Conservation (phyloP, 1,140 invertebrate species). For the Oreohelix idahoensis region DNA sequence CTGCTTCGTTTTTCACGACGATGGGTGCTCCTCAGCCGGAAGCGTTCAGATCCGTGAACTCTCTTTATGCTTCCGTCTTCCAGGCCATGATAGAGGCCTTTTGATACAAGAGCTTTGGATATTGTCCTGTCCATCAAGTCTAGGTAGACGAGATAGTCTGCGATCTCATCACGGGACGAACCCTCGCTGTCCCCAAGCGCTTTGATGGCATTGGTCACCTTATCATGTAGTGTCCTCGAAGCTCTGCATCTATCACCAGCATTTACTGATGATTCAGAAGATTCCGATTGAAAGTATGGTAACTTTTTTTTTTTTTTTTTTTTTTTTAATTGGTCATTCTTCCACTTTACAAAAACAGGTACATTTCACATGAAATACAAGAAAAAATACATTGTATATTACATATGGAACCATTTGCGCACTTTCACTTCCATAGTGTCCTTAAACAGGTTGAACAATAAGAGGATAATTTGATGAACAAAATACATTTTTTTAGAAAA, state of each 20-base stretch:
- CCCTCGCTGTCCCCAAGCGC: background rate
- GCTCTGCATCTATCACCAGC: background rate
- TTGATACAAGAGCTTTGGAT: slow-evolving; percentile 8
- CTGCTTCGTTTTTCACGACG: no score
- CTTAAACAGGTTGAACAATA: no score
- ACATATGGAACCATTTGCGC: no score
- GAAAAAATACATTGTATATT: no score
- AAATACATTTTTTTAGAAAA: no score
- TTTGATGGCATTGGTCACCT: slow-evolving; percentile 13
- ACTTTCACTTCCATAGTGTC: no score
- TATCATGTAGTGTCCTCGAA: background rate
- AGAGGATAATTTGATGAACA: no score
- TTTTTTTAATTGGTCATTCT: no score
- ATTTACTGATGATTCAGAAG: background rate
- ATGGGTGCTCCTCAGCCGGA: background rate
- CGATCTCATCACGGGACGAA: slow-evolving; percentile 21
- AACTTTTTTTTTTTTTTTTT: no score
- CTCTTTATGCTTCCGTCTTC: background rate
- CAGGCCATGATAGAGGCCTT: slow-evolving; percentile 18
- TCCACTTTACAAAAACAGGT: no score
- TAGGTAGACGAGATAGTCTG: slow-evolving; percentile 6
- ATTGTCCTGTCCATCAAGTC: slow-evolving; percentile 10
- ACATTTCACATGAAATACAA: no score
- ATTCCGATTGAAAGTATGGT: background rate
- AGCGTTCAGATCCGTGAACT: background rate